phyloP scores from a whole-genome alignment of 2,888 invertebrate species.

The Callyntrura sp. region DNA sequence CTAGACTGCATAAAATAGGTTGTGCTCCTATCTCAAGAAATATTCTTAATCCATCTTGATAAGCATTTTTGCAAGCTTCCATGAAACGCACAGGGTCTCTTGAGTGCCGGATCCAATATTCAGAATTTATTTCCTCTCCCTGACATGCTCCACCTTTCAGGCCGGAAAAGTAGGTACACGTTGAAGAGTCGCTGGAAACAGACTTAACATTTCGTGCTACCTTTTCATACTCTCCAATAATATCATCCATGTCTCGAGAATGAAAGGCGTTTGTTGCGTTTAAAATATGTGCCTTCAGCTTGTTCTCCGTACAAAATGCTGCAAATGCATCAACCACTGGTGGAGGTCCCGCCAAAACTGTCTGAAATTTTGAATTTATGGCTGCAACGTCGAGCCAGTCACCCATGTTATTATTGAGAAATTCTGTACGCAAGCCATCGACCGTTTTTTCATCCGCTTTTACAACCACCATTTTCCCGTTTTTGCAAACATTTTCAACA shows the following conservation, averaged over 20 bases:
- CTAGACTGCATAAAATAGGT: conserved; percentile 74
- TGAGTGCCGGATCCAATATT: conserved; percentile 76
- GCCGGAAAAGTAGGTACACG: conserved; percentile 67
- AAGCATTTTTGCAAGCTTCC: conserved; percentile 21
- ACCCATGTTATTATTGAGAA: not conserved
- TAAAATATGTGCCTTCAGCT: conserved; percentile 67
- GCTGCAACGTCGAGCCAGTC: conserved; percentile 77
- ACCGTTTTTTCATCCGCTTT: conserved; percentile 67
- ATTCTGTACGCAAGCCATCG: not conserved
- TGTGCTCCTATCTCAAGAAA: conserved; percentile 80
- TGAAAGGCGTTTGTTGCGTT: conserved; percentile 77
- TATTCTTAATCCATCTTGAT: too few species aligned
- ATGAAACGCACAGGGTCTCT: conserved; percentile 75
- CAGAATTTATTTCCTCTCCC: conserved; percentile 63
- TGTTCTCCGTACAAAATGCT: conserved; percentile 12
- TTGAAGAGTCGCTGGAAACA: too few species aligned
- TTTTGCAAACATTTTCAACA: conserved; percentile 53
- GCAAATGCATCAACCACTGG: conserved; percentile 56
- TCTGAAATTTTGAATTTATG: conserved; percentile 76
- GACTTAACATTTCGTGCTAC: conserved; percentile 33
- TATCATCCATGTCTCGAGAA: conserved; percentile 75
- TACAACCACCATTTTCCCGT: conserved; percentile 72
- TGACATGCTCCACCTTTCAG: too few species aligned
- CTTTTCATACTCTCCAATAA: conserved; percentile 68
- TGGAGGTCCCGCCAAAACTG: conserved; percentile 70